phyloP scores from a whole-genome alignment of 2,797 vertebrate genomes.

The Amphiprion clarkii region DNA sequence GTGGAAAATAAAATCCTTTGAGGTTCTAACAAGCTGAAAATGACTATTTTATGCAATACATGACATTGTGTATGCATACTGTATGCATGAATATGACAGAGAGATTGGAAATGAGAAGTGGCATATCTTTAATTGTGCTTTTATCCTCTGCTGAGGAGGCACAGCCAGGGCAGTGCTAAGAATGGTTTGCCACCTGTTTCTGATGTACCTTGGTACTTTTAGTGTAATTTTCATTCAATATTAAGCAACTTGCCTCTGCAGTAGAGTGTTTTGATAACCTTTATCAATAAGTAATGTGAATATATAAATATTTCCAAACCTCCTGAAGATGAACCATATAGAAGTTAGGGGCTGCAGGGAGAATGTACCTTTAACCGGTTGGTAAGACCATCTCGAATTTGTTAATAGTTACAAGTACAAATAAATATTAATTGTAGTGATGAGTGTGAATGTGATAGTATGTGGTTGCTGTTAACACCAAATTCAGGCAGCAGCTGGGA shows the following conservation, averaged over 20 bases:
- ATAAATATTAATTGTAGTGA: too few species aligned
- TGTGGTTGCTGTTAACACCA: too few species aligned
- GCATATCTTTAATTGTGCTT: slow-evolving; percentile 62
- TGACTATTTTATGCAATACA: background rate
- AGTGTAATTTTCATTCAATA: slow-evolving; percentile 80
- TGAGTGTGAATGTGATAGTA: too few species aligned
- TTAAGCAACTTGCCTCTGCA: slow-evolving; percentile 68
- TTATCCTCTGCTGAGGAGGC: slow-evolving; percentile 50
- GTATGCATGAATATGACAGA: background rate
- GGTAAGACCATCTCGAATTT: background rate
- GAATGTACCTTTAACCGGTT: background rate
- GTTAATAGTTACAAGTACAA: background rate
- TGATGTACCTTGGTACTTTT: slow-evolving; percentile 67
- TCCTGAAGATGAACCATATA: slow-evolving; percentile 45
- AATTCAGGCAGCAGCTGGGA: too few species aligned
- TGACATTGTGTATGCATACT: background rate
- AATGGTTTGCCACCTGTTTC: slow-evolving; percentile 65
- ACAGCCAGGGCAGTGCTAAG: slow-evolving; percentile 29
- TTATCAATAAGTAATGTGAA: slow-evolving; percentile 70
- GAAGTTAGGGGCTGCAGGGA: slow-evolving; percentile 1
- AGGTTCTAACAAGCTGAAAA: slow-evolving; percentile 11
- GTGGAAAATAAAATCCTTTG: background rate
- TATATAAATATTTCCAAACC: slow-evolving; percentile 65
- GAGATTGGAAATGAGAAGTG: slow-evolving; percentile 27
- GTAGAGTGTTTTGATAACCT: slow-evolving; percentile 65